phyloP scores from a whole-genome alignment of 1,140 invertebrate species.

The Microvelia longipes region DNA sequence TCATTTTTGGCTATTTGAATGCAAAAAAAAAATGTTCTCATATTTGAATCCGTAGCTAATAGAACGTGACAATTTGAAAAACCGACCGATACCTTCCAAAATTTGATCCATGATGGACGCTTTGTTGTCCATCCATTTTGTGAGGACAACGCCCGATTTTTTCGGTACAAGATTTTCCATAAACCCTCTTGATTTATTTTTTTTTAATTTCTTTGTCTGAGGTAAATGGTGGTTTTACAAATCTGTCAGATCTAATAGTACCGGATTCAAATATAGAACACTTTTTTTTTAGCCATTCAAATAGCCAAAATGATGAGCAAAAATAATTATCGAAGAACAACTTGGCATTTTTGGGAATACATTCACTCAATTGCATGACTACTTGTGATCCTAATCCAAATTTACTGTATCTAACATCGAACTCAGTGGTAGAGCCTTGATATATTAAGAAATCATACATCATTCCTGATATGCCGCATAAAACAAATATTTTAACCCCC shows the following conservation, averaged over 20 bases:
- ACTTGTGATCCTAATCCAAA: not conserved
- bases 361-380: not conserved
- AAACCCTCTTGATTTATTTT: not conserved
- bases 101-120: not conserved
- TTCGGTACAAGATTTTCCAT: not conserved
- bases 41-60: not conserved
- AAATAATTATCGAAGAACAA: not conserved
- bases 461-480: conserved; percentile 21
- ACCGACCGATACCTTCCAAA: too few species aligned
- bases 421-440: conserved; percentile 19
- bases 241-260: not conserved
- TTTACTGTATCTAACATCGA: conserved; percentile 1
- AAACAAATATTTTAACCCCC: conserved; percentile 21
- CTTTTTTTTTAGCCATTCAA: not conserved
- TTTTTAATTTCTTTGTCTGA: not conserved
- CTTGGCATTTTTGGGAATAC: not conserved
- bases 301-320: not conserved
- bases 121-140: not conserved
- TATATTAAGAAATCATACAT: conserved; percentile 23
- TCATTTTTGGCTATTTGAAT: not conserved
- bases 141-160: not conserved
- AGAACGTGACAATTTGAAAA: too few species aligned
- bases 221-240: not conserved
- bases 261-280: not conserved
- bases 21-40: not conserved